Percentiles rank a stretch among this genome's conserved stretches.
These are phyloP conservation scores for Sinocyclocheilus anophthalmus DNA, from an alignment of 2,113 vertebrate species.

Conservation along the genomic window DNA sequence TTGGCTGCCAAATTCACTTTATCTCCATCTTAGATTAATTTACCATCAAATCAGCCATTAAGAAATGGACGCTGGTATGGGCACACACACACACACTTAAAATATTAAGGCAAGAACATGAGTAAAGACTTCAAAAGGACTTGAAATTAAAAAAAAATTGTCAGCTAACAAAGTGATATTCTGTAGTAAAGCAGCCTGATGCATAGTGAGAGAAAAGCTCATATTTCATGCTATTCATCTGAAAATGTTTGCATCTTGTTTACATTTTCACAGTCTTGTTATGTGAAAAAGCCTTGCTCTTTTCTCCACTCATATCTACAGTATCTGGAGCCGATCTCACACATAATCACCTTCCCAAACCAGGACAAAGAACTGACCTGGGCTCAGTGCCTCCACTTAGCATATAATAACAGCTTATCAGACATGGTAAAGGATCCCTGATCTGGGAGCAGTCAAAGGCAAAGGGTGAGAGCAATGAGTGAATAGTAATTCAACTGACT, in stretches of 20 bases:
- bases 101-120: neutral
- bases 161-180: neutral
- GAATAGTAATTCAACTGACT: constrained; percentile 30
- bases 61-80: neutral
- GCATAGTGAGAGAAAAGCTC: neutral
- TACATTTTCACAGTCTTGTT: neutral
- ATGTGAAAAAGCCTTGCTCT: neutral
- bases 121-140: neutral
- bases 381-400: constrained; percentile 50
- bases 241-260: neutral
- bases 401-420: constrained; percentile 36
- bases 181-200: neutral
- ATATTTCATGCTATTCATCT: neutral
- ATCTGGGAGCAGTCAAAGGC: constrained; percentile 27
- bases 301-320: neutral
- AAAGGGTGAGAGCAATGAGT: constrained; percentile 14
- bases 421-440: constrained; percentile 5
- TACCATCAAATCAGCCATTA: constrained; percentile 4
- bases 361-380: neutral
- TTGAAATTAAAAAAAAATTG: neutral
- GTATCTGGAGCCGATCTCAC: too few relatives aligned
- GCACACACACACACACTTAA: neutral
- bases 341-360: constrained; percentile 17
- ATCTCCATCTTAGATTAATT: constrained; percentile 15
- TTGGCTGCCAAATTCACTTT: constrained; percentile 17